Conservation (phyloP, 2,113 vertebrate species). For the Peromyscus maniculatus region DNA sequence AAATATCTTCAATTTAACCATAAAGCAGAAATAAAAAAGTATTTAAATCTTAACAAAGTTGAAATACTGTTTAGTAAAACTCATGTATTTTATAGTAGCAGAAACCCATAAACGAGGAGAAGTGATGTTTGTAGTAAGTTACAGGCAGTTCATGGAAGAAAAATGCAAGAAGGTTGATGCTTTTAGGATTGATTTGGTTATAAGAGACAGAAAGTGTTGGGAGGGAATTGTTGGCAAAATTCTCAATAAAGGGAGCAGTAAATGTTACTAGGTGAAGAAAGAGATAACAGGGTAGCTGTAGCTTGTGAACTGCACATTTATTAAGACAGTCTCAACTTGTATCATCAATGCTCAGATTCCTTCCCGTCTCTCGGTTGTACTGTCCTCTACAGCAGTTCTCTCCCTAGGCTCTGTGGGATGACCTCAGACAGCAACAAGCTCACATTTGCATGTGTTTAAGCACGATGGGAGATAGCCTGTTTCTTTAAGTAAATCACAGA, state of each 20-base stretch:
- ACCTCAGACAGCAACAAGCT: background rate
- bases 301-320: background rate
- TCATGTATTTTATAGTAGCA: background rate
- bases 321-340: background rate
- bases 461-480: background rate
- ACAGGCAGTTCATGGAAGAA: background rate
- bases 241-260: background rate
- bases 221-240: background rate
- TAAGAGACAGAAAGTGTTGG: background rate
- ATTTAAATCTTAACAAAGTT: conserved; percentile 3
- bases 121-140: background rate
- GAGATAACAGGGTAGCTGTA: background rate
- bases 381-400: too few species aligned
- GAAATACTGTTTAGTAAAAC: conserved; percentile 26
- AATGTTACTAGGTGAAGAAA: background rate
- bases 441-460: background rate
- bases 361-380: background rate
- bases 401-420: background rate
- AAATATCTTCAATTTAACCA: background rate
- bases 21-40: background rate
- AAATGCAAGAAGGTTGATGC: background rate
- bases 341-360: background rate
- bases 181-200: background rate
- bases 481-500: background rate
- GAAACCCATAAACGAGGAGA: background rate